Percentiles rank a stretch among this genome's conserved stretches.
Conservation (phyloP, 2,113 vertebrate species). For the Heloderma charlesbogerti region DNA sequence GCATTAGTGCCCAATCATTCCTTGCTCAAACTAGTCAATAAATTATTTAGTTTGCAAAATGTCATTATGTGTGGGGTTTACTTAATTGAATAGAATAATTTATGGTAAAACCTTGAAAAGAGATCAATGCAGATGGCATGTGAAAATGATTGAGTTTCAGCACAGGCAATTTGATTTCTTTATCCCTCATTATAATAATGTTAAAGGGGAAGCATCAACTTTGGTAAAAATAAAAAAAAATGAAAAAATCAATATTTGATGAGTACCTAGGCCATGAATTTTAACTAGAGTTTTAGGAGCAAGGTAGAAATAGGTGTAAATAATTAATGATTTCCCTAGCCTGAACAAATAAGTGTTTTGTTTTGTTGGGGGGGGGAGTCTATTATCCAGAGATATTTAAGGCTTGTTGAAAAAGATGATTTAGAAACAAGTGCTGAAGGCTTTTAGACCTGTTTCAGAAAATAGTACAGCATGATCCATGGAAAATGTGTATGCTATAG, state of each 20-base stretch:
- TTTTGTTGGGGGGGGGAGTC: slow-evolving; percentile 47
- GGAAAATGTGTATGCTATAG: background rate
- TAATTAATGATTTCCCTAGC: slow-evolving; percentile 75
- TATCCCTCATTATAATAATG: slow-evolving; percentile 87
- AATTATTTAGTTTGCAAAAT: slow-evolving; percentile 89
- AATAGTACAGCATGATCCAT: slow-evolving; percentile 46
- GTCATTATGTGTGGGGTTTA: slow-evolving; percentile 83
- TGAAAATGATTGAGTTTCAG: slow-evolving; percentile 81
- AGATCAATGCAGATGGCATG: slow-evolving; percentile 81
- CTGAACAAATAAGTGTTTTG: slow-evolving; percentile 73
- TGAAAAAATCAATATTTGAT: slow-evolving; percentile 91
- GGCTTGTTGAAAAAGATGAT: slow-evolving; percentile 69
- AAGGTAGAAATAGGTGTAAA: slow-evolving; percentile 73
- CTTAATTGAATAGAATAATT: slow-evolving; percentile 90
- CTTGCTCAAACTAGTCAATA: slow-evolving; percentile 81
- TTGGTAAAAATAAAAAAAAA: slow-evolving; percentile 54
- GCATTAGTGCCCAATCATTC: slow-evolving; percentile 71
- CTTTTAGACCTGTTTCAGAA: background rate
- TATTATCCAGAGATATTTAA: slow-evolving; percentile 51
- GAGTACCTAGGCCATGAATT: slow-evolving; percentile 85
- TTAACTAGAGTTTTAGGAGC: slow-evolving; percentile 80
- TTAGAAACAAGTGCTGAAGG: slow-evolving; percentile 57
- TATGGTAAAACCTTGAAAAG: slow-evolving; percentile 83
- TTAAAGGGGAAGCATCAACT: slow-evolving; percentile 82
- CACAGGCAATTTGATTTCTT: slow-evolving; percentile 82